phyloP scores from a whole-genome alignment of 2,888 invertebrate genomes.

The Dynastes hyllus region DNA sequence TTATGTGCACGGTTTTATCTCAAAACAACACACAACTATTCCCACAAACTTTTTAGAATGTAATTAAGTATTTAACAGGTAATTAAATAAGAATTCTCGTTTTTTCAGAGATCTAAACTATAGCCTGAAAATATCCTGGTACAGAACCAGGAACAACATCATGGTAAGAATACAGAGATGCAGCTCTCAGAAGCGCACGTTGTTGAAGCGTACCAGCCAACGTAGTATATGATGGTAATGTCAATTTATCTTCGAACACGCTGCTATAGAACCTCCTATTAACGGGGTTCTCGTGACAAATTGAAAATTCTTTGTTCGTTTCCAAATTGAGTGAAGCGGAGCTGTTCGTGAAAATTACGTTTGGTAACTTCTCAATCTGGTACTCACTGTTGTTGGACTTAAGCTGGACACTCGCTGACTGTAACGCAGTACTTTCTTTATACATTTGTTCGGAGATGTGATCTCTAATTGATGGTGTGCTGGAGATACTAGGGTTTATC shows the following conservation, averaged over 20 bases:
- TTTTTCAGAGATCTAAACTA: not conserved
- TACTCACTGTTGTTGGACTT: conserved; percentile 2
- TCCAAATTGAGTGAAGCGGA: not conserved
- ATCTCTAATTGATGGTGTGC: not conserved
- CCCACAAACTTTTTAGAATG: too few relatives aligned
- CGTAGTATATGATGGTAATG: conserved; percentile 66
- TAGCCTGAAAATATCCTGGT: conserved; percentile 62
- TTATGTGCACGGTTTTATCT: too few relatives aligned
- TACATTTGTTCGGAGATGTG: conserved; percentile 1
- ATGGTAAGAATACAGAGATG: conserved; percentile 65
- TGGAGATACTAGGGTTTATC: not conserved
- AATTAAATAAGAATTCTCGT: too few relatives aligned
- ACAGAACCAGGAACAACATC: conserved; percentile 60
- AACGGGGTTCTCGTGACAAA: conserved; percentile 20
- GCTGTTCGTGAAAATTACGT: conserved; percentile 14
- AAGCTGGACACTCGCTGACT: not conserved
- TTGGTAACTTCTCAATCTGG: conserved; percentile 19
- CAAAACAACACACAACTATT: too few relatives aligned
- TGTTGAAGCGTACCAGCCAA: conserved; percentile 65
- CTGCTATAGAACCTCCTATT: conserved; percentile 41
- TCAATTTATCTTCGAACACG: conserved; percentile 51
- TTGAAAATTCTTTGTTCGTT: conserved; percentile 9
- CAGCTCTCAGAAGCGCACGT: conserved; percentile 64
- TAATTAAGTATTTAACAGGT: too few relatives aligned
- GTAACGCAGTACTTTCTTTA: conserved; percentile 6